phyloP scores from a whole-genome alignment of 2,888 invertebrate species.

The Apodemia duryi region DNA sequence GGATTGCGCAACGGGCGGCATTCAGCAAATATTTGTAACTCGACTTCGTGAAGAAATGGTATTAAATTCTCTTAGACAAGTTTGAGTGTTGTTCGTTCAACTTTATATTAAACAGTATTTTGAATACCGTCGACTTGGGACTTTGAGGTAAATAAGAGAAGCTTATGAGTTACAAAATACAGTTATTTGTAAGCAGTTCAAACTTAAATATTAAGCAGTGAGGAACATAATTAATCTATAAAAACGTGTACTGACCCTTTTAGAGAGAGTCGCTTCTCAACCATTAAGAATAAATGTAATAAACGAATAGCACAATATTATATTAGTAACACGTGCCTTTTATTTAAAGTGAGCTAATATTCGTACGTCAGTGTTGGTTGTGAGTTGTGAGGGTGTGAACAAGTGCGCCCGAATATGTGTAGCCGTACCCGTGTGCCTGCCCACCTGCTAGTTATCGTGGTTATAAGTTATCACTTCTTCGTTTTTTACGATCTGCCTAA shows the following conservation, averaged over 20 bases:
- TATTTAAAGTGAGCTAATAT: too few relatives aligned
- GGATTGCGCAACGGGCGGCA: neutral
- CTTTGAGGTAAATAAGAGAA: slow-evolving; percentile 14
- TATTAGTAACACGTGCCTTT: too few relatives aligned
- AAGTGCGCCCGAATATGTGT: too few relatives aligned
- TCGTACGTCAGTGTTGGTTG: too few relatives aligned
- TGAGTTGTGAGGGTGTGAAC: too few relatives aligned
- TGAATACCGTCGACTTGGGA: slow-evolving; percentile 3
- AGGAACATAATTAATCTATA: neutral
- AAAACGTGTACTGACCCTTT: neutral
- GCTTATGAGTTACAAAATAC: slow-evolving; percentile 3
- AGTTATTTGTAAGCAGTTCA: neutral
- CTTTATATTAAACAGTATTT: slow-evolving; percentile 13
- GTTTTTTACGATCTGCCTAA: too few relatives aligned
- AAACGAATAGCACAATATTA: too few relatives aligned
- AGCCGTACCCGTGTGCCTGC: too few relatives aligned
- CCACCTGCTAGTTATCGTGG: too few relatives aligned
- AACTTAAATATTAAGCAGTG: too few relatives aligned
- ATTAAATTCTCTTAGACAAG: slow-evolving; percentile 14
- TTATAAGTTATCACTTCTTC: too few relatives aligned
- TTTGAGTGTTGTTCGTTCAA: slow-evolving; percentile 13
- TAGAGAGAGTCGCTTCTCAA: neutral
- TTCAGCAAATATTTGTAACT: slow-evolving; percentile 13
- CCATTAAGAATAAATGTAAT: neutral
- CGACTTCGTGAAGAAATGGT: slow-evolving; percentile 11